Evolutionary conservation across 1,140 invertebrate species (phyloP).

Genomic region (Lethocerus indicus): DNA sequence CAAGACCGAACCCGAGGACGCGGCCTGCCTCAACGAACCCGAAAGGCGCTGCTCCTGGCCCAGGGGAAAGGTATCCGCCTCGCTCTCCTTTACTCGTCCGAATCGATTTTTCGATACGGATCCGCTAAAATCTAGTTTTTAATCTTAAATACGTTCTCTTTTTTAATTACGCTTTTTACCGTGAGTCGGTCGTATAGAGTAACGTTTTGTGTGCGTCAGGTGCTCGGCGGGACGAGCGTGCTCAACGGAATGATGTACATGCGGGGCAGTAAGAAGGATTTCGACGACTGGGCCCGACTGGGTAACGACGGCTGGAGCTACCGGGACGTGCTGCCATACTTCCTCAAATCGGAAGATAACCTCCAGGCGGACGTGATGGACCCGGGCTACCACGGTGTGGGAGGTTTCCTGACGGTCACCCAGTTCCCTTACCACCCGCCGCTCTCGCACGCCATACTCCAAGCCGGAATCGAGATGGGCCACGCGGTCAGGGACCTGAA

Average conservation of each 20-base stretch:
- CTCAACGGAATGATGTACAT: conserved; percentile 97
- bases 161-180: not conserved
- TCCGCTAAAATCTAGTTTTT: not conserved
- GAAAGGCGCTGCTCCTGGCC: conserved; percentile 65
- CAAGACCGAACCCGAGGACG: conserved; percentile 67
- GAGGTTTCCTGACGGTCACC: conserved; percentile 58
- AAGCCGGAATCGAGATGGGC: conserved; percentile 65
- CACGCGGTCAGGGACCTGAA: conserved; percentile 71
- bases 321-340: conserved; percentile 72
- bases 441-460: conserved; percentile 62
- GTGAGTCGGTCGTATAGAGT: not conserved
- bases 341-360: conserved; percentile 74
- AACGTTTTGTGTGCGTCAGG: conserved; percentile 27
- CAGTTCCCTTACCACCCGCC: conserved; percentile 77
- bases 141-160: not conserved
- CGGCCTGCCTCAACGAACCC: conserved; percentile 58
- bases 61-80: conserved; percentile 48
- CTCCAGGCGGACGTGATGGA: conserved; percentile 50
- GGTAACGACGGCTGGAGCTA: conserved; percentile 85
- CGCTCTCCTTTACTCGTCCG: no score
- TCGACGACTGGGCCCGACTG: conserved; percentile 70
- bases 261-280: conserved; percentile 76
- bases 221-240: conserved; percentile 79
- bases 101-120: no score
- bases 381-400: conserved; percentile 54